Percentiles rank a stretch among this genome's conserved stretches.
Evolutionary conservation across 2,113 vertebrate genomes (phyloP).

Genomic region (Halcyon senegalensis): DNA sequence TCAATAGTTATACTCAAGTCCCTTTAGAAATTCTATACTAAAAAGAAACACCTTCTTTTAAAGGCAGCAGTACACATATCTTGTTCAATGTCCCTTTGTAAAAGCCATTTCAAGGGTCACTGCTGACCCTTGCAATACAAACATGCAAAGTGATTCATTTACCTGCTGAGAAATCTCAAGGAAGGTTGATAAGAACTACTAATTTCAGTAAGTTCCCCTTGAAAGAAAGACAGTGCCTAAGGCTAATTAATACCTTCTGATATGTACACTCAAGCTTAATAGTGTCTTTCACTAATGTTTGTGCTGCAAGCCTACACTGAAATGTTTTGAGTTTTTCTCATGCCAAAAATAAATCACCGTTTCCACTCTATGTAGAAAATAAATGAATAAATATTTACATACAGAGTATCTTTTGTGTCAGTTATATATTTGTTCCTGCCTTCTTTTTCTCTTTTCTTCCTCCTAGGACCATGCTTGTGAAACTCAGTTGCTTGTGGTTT

Average conservation of each 20-base stretch:
- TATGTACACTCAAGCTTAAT: accelerated
- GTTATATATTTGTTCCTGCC: not conserved
- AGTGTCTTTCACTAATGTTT: not conserved
- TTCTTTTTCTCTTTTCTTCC: not conserved
- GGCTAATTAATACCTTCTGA: not conserved
- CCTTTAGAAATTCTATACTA: not conserved
- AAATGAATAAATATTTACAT: not conserved
- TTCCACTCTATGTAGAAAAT: not conserved
- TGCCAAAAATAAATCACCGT: not conserved
- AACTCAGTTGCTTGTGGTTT: not conserved
- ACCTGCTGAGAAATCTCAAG: not conserved
- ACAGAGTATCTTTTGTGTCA: not conserved
- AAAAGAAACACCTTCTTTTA: not conserved
- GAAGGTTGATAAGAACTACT: not conserved
- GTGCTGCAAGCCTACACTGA: not conserved
- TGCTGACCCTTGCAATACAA: not conserved
- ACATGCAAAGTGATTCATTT: not conserved
- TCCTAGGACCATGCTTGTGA: not conserved
- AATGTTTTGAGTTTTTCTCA: not conserved
- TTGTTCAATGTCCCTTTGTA: not conserved
- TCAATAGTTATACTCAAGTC: not conserved
- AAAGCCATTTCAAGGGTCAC: not conserved
- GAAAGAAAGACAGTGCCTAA: not conserved
- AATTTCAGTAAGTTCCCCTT: not conserved
- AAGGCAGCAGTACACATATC: not conserved